Base-by-base conservation (phyloP, 2,888 invertebrate species). In the Syritta pipiens region DNA sequence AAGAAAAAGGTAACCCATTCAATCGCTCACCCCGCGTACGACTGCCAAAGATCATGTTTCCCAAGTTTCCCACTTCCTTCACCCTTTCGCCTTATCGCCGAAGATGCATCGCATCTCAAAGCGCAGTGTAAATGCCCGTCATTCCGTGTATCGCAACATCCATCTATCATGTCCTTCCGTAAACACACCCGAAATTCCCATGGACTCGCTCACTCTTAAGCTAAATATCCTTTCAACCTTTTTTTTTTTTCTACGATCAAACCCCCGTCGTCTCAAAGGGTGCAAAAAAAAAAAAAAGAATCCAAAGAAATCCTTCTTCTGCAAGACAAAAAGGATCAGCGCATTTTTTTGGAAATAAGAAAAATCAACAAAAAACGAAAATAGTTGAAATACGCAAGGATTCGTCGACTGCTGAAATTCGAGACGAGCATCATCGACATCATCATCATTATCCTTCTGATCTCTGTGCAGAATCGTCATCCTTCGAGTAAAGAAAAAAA, bases 381-480 rank as follows among this genome's bases (percentile, higher is more conserved):
- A 44, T 35, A 57, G 35, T 57, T 19, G n/a, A n/a, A n/a, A n/a
- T n/a, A n/a, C n/a, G n/a, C 22, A 28, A 37, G 7, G 37, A 37
- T 37, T 17, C 17, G 19, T 53, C 42, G 46, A 40, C 53, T 55
- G 65, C 40, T 30, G 79, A 74, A 79, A 79, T 74, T 68, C 62
- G 79, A 79, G 79, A 79, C 59, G 59, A 77, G 59, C 77, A 77
- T 74, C 72, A 79, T 72, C 77, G 72, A 74, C 67, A 74, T 72
- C 74, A 60, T 67, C 74, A 79, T 74, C 67, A 74, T 79, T 67
- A 79, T 79, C 74, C 24, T n/a, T 37, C 17, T 37, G 17, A 37
- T 17, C 37, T 17, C 14, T 37, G 17, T 3, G 17, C 17, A 17
- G n/a, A n/a, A n/a, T n/a, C n/a, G n/a, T n/a, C n/a, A n/a, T n/a